These are phyloP conservation scores for Chiloscyllium plagiosum DNA, from an alignment of 2,113 vertebrate species.

Conservation along the genomic window DNA sequence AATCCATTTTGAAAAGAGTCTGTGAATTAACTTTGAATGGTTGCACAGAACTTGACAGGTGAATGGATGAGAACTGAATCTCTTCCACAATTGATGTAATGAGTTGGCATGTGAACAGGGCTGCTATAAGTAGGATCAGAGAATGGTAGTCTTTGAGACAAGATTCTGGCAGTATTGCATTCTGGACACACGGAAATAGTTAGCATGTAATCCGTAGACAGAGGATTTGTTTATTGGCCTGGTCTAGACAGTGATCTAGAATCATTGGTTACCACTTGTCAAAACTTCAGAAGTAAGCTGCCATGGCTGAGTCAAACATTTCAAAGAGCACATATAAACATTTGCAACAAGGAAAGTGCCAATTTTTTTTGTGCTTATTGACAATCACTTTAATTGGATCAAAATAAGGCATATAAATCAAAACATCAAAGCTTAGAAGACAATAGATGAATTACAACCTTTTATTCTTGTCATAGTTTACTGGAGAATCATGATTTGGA, in stretches of 20 bases:
- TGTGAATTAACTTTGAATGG: neutral
- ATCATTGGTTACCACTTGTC: neutral
- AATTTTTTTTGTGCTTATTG: neutral
- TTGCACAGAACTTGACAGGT: neutral
- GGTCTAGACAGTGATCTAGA: neutral
- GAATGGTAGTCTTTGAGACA: neutral
- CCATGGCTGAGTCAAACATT: neutral
- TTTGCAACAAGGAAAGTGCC: neutral
- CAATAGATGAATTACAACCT: neutral
- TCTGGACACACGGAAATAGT: neutral
- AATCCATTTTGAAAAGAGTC: neutral
- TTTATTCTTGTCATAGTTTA: neutral
- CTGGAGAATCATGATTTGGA: neutral
- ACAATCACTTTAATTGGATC: neutral
- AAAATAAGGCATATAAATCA: neutral
- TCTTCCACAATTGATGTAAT: neutral
- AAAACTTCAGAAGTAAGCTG: neutral
- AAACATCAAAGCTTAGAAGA: neutral
- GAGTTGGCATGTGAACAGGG: neutral
- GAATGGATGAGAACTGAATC: neutral
- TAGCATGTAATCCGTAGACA: neutral
- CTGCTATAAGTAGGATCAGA: neutral
- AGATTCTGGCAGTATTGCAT: neutral
- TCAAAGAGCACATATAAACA: neutral
- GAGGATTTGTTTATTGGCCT: neutral